Percentiles rank a stretch among this genome's conserved stretches.
phyloP scores from a whole-genome alignment of 2,113 vertebrate species.

The Dromiciops gliroides region DNA sequence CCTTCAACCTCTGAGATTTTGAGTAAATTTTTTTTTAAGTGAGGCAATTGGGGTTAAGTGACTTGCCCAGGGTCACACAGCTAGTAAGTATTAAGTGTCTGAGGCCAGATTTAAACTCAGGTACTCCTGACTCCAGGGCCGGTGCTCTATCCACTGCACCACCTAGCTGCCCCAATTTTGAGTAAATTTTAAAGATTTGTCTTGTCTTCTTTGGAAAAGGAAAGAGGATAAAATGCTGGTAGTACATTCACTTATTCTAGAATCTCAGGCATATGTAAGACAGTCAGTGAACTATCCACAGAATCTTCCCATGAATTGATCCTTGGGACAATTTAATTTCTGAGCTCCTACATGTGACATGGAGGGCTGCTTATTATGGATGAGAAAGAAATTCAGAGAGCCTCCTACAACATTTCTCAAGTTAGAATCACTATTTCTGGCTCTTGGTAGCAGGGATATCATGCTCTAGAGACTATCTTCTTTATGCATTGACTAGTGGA shows the following conservation, averaged over 20 bases:
- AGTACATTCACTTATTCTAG: neutral
- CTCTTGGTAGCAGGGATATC: neutral
- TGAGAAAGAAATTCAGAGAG: neutral
- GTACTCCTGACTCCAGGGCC: no score
- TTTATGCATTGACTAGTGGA: conserved; percentile 30
- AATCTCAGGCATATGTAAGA: neutral
- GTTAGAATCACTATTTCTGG: conserved; percentile 18
- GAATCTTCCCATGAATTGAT: conserved; percentile 3
- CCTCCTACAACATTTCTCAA: conserved; percentile 28
- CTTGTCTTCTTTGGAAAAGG: conserved; percentile 45
- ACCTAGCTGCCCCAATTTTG: no score
- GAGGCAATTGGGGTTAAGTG: no score
- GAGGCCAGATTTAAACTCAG: no score
- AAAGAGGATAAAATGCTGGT: conserved; percentile 19
- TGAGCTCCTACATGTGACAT: neutral
- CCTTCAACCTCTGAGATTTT: neutral
- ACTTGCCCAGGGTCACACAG: no score
- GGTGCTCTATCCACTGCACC: no score
- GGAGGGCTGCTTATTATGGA: neutral
- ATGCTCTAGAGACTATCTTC: neutral
- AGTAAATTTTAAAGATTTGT: neutral
- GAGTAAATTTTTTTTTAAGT: neutral
- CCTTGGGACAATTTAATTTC: neutral
- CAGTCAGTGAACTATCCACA: neutral
- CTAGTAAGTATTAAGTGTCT: no score